Evolutionary conservation across 2,888 invertebrate species (phyloP).

Genomic region (Lypha dubia): DNA sequence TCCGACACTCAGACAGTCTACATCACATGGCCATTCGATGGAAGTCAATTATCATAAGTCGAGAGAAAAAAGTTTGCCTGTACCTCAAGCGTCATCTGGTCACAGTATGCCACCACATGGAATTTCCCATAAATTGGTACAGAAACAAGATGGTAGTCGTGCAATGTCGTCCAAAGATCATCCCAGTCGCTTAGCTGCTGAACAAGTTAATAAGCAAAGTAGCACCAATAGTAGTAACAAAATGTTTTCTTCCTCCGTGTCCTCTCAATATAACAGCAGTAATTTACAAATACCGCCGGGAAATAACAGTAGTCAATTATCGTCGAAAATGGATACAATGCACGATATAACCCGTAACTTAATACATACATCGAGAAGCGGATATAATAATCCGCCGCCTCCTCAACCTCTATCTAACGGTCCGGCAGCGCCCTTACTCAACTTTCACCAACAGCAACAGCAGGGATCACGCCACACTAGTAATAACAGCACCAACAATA

Average conservation of each 20-base stretch:
- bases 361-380: constrained; percentile 64
- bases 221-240: constrained; percentile 73
- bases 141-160: constrained; percentile 75
- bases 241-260: constrained; percentile 75
- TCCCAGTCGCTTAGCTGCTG: constrained; percentile 65
- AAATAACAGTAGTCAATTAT: constrained; percentile 61
- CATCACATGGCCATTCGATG: constrained; percentile 71
- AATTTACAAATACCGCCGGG: constrained; percentile 69
- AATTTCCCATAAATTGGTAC: constrained; percentile 76
- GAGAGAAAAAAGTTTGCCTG: constrained; percentile 74
- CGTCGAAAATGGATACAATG: constrained; percentile 66
- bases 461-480: constrained; percentile 74
- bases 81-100: constrained; percentile 72
- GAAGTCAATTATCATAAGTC: constrained; percentile 81
- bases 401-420: constrained; percentile 69
- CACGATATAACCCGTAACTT: constrained; percentile 73
- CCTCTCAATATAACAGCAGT: constrained; percentile 70
- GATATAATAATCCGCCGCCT: constrained; percentile 50
- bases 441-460: constrained; percentile 74
- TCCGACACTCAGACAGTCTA: constrained; percentile 73
- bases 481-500: constrained; percentile 74
- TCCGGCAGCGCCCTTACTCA: constrained; percentile 44
- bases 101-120: constrained; percentile 72
- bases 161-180: constrained; percentile 73
- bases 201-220: constrained; percentile 54